Base-by-base conservation (phyloP, 2,888 invertebrate species). In the Chloroclystis v-ata region DNA sequence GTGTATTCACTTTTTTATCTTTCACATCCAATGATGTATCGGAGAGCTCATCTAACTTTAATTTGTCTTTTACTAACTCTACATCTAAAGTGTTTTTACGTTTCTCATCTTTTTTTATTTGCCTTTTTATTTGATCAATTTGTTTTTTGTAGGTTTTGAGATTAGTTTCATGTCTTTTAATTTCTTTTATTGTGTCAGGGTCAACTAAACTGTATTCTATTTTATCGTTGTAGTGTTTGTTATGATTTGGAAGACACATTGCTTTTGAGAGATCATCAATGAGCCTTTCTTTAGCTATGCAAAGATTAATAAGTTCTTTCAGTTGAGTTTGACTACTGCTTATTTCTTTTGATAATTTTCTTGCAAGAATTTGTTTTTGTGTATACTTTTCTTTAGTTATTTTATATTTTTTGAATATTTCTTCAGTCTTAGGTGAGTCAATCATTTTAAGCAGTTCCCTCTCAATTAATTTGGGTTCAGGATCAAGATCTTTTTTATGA, bases 71-170 rank as follows among this genome's bases (percentile, higher is more conserved):
- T 65, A 71, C 89, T 30, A 94, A 72, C 72, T 94, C 93, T 47
- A 87, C 78, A 68, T 94, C 93, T 58, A 94, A 83, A 32, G 91
- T 91, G 52, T 90, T 90, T 63, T 91, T 93, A 6, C 91, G 82
- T 66, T 94, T 93, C 58, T 93, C 93, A 59, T 95, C 94, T 63
- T 92, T 92, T 57, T 92, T 92, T 12, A 94, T 89, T 63, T 92
- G 92, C 65, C 92, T 91, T 67, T 92, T 92, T 37, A 94, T 79
- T 65, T 93, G 92, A 40, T 94, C 94, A 67, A 94, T 89, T 69
- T 94, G 92, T 64, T 93, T 93, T 65, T 92, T 93, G 0, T 94
- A 94, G 5, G 91, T 90, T 65, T 92, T 91, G 2, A 95, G 78
- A 59, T 93, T 94, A 50, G 90, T 91, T 69, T 94, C 93, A 54